phyloP scores from a whole-genome alignment of 2,888 invertebrate species.

The Mimachlamys varia region DNA sequence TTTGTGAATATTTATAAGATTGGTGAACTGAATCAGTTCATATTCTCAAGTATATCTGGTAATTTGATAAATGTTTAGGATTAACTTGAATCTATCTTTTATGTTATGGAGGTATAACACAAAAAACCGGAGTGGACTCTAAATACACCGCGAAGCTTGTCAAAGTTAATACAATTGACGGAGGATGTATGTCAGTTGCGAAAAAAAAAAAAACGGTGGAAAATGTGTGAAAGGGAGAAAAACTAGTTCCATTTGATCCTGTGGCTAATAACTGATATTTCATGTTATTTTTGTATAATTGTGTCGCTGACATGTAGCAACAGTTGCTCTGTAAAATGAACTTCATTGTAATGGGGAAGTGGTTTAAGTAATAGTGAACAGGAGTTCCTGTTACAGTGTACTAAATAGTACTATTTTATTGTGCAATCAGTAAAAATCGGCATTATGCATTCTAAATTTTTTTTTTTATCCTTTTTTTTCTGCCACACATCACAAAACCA shows the following conservation, averaged over 20 bases:
- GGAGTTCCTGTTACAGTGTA: background rate
- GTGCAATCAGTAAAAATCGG: background rate
- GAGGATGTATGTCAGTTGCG: background rate
- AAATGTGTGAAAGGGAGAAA: background rate
- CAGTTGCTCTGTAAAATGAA: background rate
- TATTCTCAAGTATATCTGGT: background rate
- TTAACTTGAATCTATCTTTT: too few relatives aligned
- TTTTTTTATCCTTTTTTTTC: background rate
- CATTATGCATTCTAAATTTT: background rate
- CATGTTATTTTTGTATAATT: slow-evolving; percentile 1
- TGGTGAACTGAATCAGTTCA: background rate
- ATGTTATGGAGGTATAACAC: too few relatives aligned
- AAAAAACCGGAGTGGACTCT: too few relatives aligned
- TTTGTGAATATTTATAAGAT: background rate
- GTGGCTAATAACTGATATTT: background rate
- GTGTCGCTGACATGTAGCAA: background rate
- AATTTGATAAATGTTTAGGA: background rate
- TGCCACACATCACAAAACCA: background rate
- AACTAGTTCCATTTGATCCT: background rate
- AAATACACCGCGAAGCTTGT: too few relatives aligned
- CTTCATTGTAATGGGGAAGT: too few relatives aligned
- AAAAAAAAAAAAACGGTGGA: background rate
- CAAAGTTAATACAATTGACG: background rate
- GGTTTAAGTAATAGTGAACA: background rate
- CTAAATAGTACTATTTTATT: background rate